phyloP scores from a whole-genome alignment of 1,140 invertebrate species.

The Drosophila auraria region DNA sequence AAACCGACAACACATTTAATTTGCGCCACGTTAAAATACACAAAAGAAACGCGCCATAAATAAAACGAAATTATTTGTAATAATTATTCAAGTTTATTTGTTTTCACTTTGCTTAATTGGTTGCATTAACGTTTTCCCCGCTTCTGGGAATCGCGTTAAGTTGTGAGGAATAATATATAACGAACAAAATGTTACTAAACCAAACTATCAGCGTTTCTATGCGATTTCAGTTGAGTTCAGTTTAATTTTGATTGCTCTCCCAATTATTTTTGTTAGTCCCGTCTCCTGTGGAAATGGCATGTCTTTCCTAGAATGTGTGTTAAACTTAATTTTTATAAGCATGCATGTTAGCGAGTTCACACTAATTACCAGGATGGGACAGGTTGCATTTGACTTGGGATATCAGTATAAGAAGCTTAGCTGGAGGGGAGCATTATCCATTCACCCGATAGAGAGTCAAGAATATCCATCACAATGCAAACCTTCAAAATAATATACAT shows the following conservation, averaged over 20 bases:
- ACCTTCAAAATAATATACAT: not conserved
- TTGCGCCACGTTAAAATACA: constrained; percentile 31
- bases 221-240: constrained; percentile 35
- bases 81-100: constrained; percentile 65
- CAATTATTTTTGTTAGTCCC: constrained; percentile 7
- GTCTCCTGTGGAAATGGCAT: constrained; percentile 34
- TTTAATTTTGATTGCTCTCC: constrained; percentile 30
- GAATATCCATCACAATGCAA: not conserved
- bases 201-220: constrained; percentile 29
- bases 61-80: constrained; percentile 60
- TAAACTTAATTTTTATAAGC: constrained; percentile 15
- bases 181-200: constrained; percentile 10
- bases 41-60: constrained; percentile 53
- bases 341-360: constrained; percentile 18
- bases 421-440: not conserved
- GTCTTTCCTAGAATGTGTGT: not conserved
- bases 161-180: constrained; percentile 7
- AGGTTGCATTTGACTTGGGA: not conserved
- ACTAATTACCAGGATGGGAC: not conserved
- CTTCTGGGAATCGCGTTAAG: constrained; percentile 8
- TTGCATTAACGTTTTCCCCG: constrained; percentile 17
- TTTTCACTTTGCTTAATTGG: constrained; percentile 39
- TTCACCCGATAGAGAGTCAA: not conserved
- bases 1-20: constrained; percentile 43
- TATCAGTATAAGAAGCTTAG: not conserved